Evolutionary conservation across 1,140 invertebrate genomes (phyloP), one percentile per base, ranked within the genome.

Genomic region (Bombus balteatus): DNA sequence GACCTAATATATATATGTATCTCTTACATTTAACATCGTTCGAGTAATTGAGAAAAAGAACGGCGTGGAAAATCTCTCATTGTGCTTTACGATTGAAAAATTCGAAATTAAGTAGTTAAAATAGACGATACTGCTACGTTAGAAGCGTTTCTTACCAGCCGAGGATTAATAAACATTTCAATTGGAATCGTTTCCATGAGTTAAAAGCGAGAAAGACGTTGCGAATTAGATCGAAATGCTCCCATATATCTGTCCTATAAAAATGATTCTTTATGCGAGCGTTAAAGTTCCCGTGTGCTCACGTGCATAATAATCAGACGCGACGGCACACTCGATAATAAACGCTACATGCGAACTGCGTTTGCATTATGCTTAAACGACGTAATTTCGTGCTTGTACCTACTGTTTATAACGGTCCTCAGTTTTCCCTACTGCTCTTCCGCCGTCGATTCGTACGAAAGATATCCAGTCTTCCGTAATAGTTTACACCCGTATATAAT

Each of bases 401-500:
- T 57, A 66, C 59, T 57, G 70, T 78, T 89, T 89, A 89, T 82
- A 78, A 82, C 65, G 66, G 43, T 73, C 80, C 39, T 68, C 34
- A 74, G 81, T 89, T 65, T 81, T 77, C 59, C 71, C 39, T 39
- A 15, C 37, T 32, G 78, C 70, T 86, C 84, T 81, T 86, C 70
- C 77, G 41, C 83, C 18, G 25, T 39, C 41, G 88, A 89, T 89
- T 73, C 73, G 25, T 10, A 53, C 76, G 68, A 41, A 66, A 83
- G 83, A 89, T 89, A 80, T 22, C 34, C 83, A 10, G 59, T 34
- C 75, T 89, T 80, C 84, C 87, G 87, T 83, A 70, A 89, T 86
- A 82, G 78, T 82, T 88, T 88, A 81, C 87, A 86, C 79, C 79
- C 87, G 87, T 76, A 65, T 81, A 89, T 89, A 89, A 89, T 89